These are phyloP conservation scores for Choloepus didactylus DNA, from an alignment of 2,797 vertebrate species.

Conservation along the genomic window DNA sequence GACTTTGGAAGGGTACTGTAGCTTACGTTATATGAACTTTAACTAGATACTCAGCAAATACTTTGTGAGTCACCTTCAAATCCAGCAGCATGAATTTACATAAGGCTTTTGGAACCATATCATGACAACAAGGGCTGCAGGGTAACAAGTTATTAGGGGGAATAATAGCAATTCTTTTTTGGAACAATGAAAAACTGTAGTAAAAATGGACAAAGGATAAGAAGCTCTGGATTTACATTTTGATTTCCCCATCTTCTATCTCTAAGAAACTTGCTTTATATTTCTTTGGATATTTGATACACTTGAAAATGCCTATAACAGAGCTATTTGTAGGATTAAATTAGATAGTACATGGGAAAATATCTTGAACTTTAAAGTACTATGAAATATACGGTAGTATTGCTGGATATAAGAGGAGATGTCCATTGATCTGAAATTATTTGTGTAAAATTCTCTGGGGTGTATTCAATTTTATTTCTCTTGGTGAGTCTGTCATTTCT, in stretches of 20 bases:
- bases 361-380: neutral
- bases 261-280: conserved; percentile 51
- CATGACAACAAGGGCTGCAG: neutral
- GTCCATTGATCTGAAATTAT: neutral
- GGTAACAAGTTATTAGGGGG: neutral
- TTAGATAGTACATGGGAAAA: neutral
- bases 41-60: neutral
- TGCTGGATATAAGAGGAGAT: neutral
- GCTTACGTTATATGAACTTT: neutral
- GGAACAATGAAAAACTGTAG: neutral
- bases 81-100: neutral
- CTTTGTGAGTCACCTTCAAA: neutral
- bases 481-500: conserved; percentile 33
- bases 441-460: conserved; percentile 21
- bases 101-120: neutral
- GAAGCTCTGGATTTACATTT: conserved; percentile 16
- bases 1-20: conserved; percentile 11
- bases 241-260: neutral
- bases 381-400: neutral
- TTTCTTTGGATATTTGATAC: conserved; percentile 4
- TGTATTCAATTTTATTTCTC: neutral
- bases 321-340: neutral
- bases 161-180: conserved; percentile 22
- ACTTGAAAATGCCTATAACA: neutral
- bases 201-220: neutral